Evolutionary conservation across 2,888 invertebrate species (phyloP).

Genomic region (Nemotelus nigrinus): DNA sequence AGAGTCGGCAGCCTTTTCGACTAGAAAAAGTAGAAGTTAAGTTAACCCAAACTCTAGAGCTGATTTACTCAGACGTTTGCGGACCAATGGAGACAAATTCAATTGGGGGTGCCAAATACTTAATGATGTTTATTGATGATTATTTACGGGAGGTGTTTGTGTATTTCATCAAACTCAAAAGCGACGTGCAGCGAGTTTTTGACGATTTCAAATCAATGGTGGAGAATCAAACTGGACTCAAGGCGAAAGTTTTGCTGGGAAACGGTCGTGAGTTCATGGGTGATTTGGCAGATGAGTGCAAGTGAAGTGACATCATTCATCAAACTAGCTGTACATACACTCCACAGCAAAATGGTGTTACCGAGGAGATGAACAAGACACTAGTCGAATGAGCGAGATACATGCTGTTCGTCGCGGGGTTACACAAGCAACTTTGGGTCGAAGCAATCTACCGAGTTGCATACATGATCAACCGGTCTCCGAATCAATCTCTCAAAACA

Average conservation of each 20-base stretch:
- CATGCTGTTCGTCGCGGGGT: background rate
- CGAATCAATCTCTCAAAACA: background rate
- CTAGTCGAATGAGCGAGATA: background rate
- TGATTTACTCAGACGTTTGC: background rate
- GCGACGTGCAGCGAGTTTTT: too few relatives aligned
- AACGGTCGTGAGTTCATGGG: too few relatives aligned
- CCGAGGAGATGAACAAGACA: background rate
- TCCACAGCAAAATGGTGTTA: background rate
- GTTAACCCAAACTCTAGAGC: background rate
- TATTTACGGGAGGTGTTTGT: background rate
- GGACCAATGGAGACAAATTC: slow-evolving; percentile 7
- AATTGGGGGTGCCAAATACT: background rate
- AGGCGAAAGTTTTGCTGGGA: too few relatives aligned
- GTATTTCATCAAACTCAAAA: too few relatives aligned
- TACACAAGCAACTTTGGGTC: background rate
- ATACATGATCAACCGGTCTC: background rate
- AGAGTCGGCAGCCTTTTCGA: background rate
- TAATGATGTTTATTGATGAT: slow-evolving; percentile 5
- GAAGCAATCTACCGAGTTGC: background rate
- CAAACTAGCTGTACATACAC: too few relatives aligned
- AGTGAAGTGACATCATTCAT: too few relatives aligned
- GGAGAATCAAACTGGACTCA: too few relatives aligned
- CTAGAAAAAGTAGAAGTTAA: background rate
- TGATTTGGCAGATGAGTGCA: too few relatives aligned
- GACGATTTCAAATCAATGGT: too few relatives aligned